A percentile compares a stretch with the other conserved stretches of the same genome.
Evolutionary conservation across 2,797 vertebrate genomes (phyloP).

Genomic region (Acanthopagrus latus): DNA sequence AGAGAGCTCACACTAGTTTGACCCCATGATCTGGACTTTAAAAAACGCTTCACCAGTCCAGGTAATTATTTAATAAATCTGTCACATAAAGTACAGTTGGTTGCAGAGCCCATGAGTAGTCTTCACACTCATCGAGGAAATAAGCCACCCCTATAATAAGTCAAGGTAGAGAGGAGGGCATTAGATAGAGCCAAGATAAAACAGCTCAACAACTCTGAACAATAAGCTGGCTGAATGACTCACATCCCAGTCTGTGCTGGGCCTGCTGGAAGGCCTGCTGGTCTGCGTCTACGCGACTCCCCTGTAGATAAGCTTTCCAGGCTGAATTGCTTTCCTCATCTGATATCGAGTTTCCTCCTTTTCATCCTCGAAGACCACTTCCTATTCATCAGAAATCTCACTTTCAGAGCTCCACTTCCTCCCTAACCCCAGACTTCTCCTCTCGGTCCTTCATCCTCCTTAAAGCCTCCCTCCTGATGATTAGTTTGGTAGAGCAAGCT

Average conservation of each 20-base stretch:
- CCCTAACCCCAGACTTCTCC: neutral
- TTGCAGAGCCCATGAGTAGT: neutral
- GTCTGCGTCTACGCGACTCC: slow-evolving; percentile 6
- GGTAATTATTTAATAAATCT: neutral
- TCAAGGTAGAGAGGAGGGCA: slow-evolving; percentile 19
- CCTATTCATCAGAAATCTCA: slow-evolving; percentile 13
- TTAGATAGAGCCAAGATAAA: slow-evolving; percentile 43
- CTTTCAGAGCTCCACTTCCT: slow-evolving; percentile 20
- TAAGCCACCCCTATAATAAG: slow-evolving; percentile 20
- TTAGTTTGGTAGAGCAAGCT: neutral
- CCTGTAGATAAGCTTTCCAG: slow-evolving; percentile 19
- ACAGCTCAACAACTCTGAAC: slow-evolving; percentile 38
- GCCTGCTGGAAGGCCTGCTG: slow-evolving; percentile 13
- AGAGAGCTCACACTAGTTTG: neutral
- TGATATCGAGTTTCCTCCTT: slow-evolving; percentile 47
- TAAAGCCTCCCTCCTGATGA: slow-evolving; percentile 9
- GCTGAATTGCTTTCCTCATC: slow-evolving; percentile 35
- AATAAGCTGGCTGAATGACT: slow-evolving; percentile 45
- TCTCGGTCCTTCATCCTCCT: slow-evolving; percentile 5
- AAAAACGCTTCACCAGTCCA: neutral
- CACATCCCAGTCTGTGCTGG: slow-evolving; percentile 9
- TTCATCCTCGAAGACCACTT: slow-evolving; percentile 16
- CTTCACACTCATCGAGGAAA: slow-evolving; percentile 21
- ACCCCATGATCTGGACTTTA: neutral
- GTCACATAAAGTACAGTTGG: no score